Base-by-base conservation (phyloP, 2,113 vertebrate species). In the Alectura lathami region DNA sequence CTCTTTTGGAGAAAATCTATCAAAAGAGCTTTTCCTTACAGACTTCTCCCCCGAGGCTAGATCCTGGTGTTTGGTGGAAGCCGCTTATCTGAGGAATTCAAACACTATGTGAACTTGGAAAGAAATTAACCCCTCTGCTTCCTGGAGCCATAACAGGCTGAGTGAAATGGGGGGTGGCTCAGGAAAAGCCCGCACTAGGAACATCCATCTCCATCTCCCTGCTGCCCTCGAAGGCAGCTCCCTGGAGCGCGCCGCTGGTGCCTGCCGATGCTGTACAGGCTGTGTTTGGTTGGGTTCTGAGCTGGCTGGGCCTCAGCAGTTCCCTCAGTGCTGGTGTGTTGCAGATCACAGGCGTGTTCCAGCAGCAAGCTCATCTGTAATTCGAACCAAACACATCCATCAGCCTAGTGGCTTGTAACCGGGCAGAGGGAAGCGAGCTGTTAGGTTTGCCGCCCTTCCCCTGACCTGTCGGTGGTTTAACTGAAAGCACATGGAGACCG, bases 31-130 rank as follows among this genome's bases (percentile, higher is more conserved):
- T 93, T 97, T 95, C 94, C 93, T 90, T 60, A 80, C 26, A 73
- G n/a, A 68, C 27, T 59, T 87, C 86, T 93, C 86, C 78, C 94
- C 66, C 72, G 83, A 85, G 95, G 89, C 87, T 92, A 88, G 66
- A 83, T 91, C 73, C 76, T 80, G 87, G 43, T 22, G 53, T 94
- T 93, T 89, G 40, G 91, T 92, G 27, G 79, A 97, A 97, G 96
- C 87, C 60, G 85, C 93, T 97, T 97, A 96, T 98, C 97, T 97
- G 85, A 97, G 96, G 98, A 97, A 98, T 98, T 93, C 89, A 87
- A 96, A 78, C 72, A 85, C 80, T 66, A 62, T 91, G 91, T 85
- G 86, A 89, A 94, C 89, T 85, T 89, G 59, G 83, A 76, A 89
- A 74, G 63, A 87, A 76, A 92, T 91, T 96, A 96, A 96, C 96